Base-by-base conservation (phyloP, 1,140 invertebrate species). In the Drosophila punjabiensis region DNA sequence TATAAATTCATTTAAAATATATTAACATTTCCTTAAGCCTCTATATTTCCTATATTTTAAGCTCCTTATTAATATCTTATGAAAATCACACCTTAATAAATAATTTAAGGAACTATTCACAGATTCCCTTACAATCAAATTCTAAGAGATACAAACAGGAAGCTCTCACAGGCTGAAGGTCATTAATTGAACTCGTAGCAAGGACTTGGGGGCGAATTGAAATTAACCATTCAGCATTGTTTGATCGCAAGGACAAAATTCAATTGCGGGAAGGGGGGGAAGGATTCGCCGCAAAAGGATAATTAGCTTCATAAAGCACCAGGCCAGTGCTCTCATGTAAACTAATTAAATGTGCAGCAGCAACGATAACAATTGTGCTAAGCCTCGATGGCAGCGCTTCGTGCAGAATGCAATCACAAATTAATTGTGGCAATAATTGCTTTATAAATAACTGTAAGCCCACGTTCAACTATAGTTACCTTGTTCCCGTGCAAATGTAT, bases 391-490 rank as follows among this genome's bases (percentile, higher is more conserved):
- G 50, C 64, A 53, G 61, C 41, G 53, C 41, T 50, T 77, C 39
- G 30, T 14, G 45, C 62, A 30, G 63, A 82, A 85, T 79, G 75
- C 85, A 85, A 89, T 90, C 79, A 85, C 69, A 85, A 90, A 90
- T 90, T 86, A 90, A 90, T 90, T 90, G 79, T 82, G 79, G 59
- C 82, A 82, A 90, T 90, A 90, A 90, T 90, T 90, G 86, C 73
- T 73, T 90, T 90, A 85, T 89, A 90, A 90, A 90, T 90, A 90
- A 86, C 80, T 77, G 62, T 45, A 70, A 75, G n/a, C 63, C 39
- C 30, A 45, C 41, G 8, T 50, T 47, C 30, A 64, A 14, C 48
- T 39, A 58, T n/a, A 28, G 55, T 39, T 58, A 55, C n/a, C 37
- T 62, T 60, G 33, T 24, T 39, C 14, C 6, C 4, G 33, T 20